A percentile compares a stretch with the other conserved stretches of the same genome.
These are phyloP conservation scores for Tetragnatha montana DNA, from an alignment of 2,888 invertebrate species.

Conservation along the genomic window DNA sequence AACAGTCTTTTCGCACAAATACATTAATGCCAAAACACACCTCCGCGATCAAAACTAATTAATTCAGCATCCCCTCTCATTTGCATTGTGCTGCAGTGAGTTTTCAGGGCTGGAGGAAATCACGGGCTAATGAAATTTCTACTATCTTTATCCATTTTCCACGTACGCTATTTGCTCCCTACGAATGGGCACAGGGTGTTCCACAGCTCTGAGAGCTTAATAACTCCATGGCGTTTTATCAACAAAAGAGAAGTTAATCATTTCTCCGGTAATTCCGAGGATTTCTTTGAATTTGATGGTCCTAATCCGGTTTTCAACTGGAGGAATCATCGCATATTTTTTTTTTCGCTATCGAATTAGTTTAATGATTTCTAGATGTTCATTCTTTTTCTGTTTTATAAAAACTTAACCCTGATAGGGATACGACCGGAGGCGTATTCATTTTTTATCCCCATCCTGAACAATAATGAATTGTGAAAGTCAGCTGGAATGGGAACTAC, in stretches of 20 bases:
- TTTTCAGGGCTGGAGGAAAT: constrained; percentile 40
- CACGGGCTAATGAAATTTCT: constrained; percentile 47
- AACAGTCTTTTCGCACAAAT: constrained; percentile 10
- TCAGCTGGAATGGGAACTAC: not conserved
- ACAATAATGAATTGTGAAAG: not conserved
- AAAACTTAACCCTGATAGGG: no score
- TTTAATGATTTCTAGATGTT: not conserved
- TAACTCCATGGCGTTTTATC: constrained; percentile 28
- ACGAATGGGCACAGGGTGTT: constrained; percentile 17
- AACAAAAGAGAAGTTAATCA: constrained; percentile 37
- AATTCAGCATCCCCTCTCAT: constrained; percentile 47
- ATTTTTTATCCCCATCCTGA: not conserved
- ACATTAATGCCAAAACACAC: constrained; percentile 49
- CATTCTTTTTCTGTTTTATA: not conserved
- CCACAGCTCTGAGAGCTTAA: not conserved
- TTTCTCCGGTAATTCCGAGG: not conserved
- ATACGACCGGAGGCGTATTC: no score
- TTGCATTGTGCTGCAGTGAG: constrained; percentile 24
- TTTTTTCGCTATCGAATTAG: not conserved
- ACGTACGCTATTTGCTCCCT: constrained; percentile 5
- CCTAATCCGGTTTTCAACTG: not conserved
- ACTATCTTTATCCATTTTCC: constrained; percentile 31
- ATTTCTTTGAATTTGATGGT: not conserved
- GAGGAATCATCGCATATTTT: not conserved
- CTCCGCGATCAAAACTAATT: constrained; percentile 54